phyloP scores from a whole-genome alignment of 2,888 invertebrate genomes.

The Hydrotaea diabolus region DNA sequence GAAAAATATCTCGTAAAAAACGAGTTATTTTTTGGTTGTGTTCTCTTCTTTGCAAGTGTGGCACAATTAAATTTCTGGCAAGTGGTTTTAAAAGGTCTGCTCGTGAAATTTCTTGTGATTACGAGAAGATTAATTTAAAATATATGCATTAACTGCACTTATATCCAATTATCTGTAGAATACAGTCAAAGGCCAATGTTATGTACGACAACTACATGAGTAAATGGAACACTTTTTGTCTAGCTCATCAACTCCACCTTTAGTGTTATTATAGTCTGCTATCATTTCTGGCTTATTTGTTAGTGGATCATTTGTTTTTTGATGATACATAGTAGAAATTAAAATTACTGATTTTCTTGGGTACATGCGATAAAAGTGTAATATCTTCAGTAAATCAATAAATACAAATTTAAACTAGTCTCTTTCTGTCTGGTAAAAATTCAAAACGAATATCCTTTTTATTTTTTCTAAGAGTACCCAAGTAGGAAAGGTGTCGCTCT shows the following conservation, averaged over 20 bases:
- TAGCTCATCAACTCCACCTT: too few species aligned
- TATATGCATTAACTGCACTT: slow-evolving; percentile 40
- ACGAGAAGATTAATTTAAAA: slow-evolving; percentile 32
- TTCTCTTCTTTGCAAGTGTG: too few species aligned
- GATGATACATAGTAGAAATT: too few species aligned
- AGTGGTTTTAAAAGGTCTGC: slow-evolving; percentile 52
- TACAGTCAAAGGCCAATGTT: too few species aligned
- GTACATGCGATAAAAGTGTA: slow-evolving; percentile 48
- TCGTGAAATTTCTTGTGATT: slow-evolving; percentile 44
- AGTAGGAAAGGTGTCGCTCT: slow-evolving; percentile 54
- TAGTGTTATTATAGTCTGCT: too few species aligned
- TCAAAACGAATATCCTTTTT: slow-evolving; percentile 51
- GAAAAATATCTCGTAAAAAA: too few species aligned
- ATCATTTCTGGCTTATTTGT: too few species aligned
- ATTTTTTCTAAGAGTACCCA: slow-evolving; percentile 55
- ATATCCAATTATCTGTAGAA: slow-evolving; percentile 53
- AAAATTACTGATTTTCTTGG: too few species aligned
- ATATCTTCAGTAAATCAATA: slow-evolving; percentile 57
- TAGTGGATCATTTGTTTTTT: too few species aligned
- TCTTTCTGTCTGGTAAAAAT: slow-evolving; percentile 49
- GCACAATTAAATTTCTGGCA: slow-evolving; percentile 52
- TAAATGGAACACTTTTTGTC: too few species aligned
- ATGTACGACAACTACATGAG: slow-evolving; percentile 58
- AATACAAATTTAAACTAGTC: slow-evolving; percentile 33
- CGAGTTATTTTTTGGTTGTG: too few species aligned